Base-by-base conservation (phyloP, 1,140 invertebrate genomes). In the Drosophila saltans region DNA sequence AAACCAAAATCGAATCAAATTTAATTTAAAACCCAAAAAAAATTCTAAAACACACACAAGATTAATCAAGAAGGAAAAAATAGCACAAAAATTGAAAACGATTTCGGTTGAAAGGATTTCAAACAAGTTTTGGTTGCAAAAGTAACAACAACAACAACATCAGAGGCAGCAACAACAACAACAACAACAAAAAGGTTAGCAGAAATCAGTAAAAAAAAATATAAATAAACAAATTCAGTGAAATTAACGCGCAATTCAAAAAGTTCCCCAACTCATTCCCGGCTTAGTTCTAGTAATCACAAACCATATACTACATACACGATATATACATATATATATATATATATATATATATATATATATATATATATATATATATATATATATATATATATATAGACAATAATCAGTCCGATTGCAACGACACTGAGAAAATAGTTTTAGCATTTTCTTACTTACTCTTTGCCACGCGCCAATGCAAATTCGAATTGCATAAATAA, bases 221-320 rank as follows among this genome's bases (percentile, higher is more conserved):
- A 30, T 78, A 57, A 75, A 64, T 65, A 67, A 88, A 76, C 41
- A 81, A 66, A 81, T 66, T 67, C 28, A 60, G 21, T 56, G 39
- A 82, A 67, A 75, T 75, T 86, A 88, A 79, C 79, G 69, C 82
- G 82, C 64, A 85, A 69, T 85, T 77, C 77, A 75, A 60, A 65
- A 75, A 63, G 28, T 43, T 63, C 39, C 36, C 28, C 65, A 8
- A n/a, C n/a, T 33, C 11, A 33, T 28, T 16, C 8, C 33, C 30
- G 55, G 28, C 57, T 58, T 59, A 26, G 21, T 55, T 36, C 3
- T 7, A 36, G 1, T 36, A 36, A 36, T 36, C 33, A 36, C 6
- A 7, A 4, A 48, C 16, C 16, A 21, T 43, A 39, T 45, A 30
- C 28, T 30, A 30, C 61, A 21, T 66, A 30, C 26, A 40, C 36